Percentiles rank a stretch among this genome's conserved stretches.
These are phyloP conservation scores for Stenodera caucasica DNA, from an alignment of 2,888 invertebrate species.

Conservation along the genomic window DNA sequence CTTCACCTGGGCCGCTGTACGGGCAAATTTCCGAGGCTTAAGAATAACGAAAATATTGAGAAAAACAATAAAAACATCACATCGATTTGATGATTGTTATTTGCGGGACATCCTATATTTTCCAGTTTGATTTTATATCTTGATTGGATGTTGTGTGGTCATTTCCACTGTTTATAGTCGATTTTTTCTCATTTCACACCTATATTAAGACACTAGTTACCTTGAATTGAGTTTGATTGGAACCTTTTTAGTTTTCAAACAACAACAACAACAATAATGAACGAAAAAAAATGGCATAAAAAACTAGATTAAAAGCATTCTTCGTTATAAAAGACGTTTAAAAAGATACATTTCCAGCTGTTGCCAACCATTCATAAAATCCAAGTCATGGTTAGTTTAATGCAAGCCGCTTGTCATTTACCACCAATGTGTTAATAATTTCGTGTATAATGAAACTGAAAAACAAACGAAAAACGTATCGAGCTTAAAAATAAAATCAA, in stretches of 20 bases:
- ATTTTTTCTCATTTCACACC: no score
- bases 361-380: conserved; percentile 21
- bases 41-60: no score
- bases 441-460: background rate
- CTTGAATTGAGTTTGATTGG: background rate
- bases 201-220: no score
- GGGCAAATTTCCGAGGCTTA: no score
- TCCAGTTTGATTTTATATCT: no score
- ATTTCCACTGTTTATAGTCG: no score
- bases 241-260: background rate
- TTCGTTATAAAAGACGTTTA: conserved; percentile 15
- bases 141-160: no score
- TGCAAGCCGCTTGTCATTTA: conserved; percentile 16
- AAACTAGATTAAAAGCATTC: conserved; percentile 16
- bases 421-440: conserved; percentile 20
- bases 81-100: no score
- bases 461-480: conserved; percentile 13
- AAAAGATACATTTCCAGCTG: conserved; percentile 20
- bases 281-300: background rate
- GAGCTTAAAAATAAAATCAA: no score
- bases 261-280: background rate
- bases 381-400: conserved; percentile 15
- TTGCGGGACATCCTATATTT: no score
- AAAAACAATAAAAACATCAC: no score
- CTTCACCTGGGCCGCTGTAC: no score